Conservation (phyloP, 2,797 vertebrate species). For the Hippopotamyrus pictus region DNA sequence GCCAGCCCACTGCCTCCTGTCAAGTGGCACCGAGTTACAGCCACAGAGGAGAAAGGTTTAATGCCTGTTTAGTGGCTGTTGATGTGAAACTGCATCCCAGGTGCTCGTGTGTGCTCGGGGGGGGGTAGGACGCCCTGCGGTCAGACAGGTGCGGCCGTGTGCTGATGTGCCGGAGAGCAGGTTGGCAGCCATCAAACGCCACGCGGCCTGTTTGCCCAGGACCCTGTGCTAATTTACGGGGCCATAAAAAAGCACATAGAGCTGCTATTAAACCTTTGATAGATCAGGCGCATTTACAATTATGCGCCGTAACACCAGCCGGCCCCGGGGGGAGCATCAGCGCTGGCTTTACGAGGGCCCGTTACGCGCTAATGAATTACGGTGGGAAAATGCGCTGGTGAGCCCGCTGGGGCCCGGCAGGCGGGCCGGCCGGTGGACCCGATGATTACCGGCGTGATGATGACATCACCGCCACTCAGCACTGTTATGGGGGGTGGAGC, state of each 20-base stretch:
- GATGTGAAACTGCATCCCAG: not conserved
- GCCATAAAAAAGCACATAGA: conserved; percentile 35
- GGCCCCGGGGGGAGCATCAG: conserved; percentile 37
- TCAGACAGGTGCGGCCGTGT: conserved; percentile 8
- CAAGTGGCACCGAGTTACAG: not conserved
- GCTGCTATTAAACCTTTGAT: conserved; percentile 42
- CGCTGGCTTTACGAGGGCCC: conserved; percentile 42
- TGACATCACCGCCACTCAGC: not conserved
- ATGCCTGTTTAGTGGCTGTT: not conserved
- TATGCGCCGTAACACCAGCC: conserved; percentile 39
- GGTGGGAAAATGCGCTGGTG: not conserved
- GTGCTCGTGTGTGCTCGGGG: not conserved
- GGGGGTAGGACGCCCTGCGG: not conserved
- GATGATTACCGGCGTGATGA: not conserved
- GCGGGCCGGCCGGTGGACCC: not conserved
- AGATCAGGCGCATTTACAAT: conserved; percentile 37
- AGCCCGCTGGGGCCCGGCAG: not conserved
- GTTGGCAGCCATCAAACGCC: conserved; percentile 26
- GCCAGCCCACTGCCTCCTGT: not conserved
- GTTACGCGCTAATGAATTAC: conserved; percentile 30
- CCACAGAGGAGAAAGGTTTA: not conserved
- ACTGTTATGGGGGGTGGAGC: not conserved
- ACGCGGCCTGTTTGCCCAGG: conserved; percentile 27
- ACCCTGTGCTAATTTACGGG: conserved; percentile 40
- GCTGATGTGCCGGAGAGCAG: not conserved